These are phyloP conservation scores for Rhagium mordax DNA, from an alignment of 2,888 invertebrate species.

Conservation along the genomic window DNA sequence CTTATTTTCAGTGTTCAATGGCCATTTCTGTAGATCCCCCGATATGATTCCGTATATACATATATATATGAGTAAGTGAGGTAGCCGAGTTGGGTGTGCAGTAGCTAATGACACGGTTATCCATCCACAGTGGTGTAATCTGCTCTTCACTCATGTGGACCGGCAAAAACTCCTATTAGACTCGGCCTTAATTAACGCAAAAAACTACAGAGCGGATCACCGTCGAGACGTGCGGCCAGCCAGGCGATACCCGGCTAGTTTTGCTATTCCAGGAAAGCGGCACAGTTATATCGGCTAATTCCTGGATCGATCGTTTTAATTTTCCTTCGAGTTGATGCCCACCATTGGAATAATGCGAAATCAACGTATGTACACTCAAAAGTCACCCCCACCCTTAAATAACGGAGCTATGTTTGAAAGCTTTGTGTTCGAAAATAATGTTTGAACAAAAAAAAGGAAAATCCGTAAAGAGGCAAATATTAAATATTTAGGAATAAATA, in stretches of 20 bases:
- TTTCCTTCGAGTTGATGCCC: too few relatives aligned
- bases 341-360: too few relatives aligned
- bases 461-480: too few relatives aligned
- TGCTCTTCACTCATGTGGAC: conserved; percentile 67
- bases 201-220: conserved; percentile 57
- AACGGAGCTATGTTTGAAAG: too few relatives aligned
- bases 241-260: not conserved
- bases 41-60: conserved; percentile 21
- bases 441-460: too few relatives aligned
- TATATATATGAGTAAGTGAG: conserved; percentile 38
- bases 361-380: too few relatives aligned
- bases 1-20: not conserved
- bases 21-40: not conserved
- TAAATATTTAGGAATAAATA: too few relatives aligned
- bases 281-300: not conserved
- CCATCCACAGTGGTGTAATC: conserved; percentile 59
- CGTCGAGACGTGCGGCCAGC: conserved; percentile 30
- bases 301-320: not conserved
- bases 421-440: too few relatives aligned
- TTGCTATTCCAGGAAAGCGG: not conserved
- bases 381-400: too few relatives aligned
- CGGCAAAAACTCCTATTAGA: conserved; percentile 69
- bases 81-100: conserved; percentile 41
- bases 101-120: conserved; percentile 62
- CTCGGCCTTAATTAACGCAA: conserved; percentile 69